phyloP scores from a whole-genome alignment of 1,140 invertebrate species.

The Chrysomallon squamiferum region DNA sequence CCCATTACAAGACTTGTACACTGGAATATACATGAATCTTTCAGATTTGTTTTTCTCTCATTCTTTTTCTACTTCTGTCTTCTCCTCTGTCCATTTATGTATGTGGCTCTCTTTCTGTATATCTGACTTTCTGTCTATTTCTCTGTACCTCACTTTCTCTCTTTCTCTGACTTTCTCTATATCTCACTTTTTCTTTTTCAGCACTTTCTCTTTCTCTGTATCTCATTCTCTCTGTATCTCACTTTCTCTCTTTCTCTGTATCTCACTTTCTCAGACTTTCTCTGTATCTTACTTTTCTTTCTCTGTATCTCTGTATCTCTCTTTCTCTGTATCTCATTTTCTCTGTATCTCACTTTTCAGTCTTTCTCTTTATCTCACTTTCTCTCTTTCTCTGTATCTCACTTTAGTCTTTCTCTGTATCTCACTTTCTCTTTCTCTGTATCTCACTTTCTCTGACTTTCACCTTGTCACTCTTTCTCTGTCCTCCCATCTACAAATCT shows the following conservation, averaged over 20 bases:
- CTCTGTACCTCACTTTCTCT: not conserved
- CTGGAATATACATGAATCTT: not conserved
- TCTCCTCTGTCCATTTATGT: not conserved
- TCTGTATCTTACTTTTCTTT: conserved; percentile 1
- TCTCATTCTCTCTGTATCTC: too few relatives aligned
- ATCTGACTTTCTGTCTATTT: not conserved
- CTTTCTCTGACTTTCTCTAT: not conserved
- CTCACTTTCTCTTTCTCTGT: conserved; percentile 3
- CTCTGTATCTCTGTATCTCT: not conserved
- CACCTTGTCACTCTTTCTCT: not conserved
- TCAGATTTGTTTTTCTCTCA: conserved; percentile 4
- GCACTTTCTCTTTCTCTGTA: too few relatives aligned
- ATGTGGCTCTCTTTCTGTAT: not conserved
- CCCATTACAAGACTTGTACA: not conserved
- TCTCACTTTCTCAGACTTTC: not conserved
- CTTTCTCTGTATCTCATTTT: not conserved
- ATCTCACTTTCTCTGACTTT: conserved; percentile 1
- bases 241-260: too few relatives aligned
- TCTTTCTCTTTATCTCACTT: not conserved
- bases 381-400: not conserved
- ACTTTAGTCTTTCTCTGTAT: not conserved
- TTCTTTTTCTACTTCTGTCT: not conserved
- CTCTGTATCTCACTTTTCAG: conserved; percentile 2
- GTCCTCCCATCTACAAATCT: not conserved
- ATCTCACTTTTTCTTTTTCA: not conserved